Conservation (phyloP, 2,888 invertebrate genomes). For the Thymelicus acteon region DNA sequence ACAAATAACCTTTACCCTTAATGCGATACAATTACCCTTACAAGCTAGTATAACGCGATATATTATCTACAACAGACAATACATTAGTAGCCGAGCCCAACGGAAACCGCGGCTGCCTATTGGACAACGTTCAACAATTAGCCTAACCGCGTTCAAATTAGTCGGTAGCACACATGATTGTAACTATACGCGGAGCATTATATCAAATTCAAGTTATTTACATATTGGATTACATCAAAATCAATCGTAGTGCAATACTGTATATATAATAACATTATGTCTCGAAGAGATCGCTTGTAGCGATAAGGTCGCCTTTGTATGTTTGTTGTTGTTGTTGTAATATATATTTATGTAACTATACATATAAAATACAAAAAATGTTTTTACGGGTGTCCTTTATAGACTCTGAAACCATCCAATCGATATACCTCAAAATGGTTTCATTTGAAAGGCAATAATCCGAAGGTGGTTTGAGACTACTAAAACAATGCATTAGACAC, state of each 20-base stretch:
- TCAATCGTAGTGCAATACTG: neutral
- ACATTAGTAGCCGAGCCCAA: constrained; percentile 23
- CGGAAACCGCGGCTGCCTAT: constrained; percentile 32
- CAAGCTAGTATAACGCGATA: constrained; percentile 16
- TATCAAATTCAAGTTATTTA: constrained; percentile 2
- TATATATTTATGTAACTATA: too few relatives aligned
- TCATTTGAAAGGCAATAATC: too few relatives aligned
- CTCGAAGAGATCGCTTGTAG: neutral
- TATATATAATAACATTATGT: neutral
- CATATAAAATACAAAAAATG: too few relatives aligned
- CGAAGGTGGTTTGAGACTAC: too few relatives aligned
- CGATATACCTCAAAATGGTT: too few relatives aligned
- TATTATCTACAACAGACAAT: constrained; percentile 26
- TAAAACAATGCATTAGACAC: too few relatives aligned
- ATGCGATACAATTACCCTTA: constrained; percentile 22
- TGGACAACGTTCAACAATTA: constrained; percentile 39
- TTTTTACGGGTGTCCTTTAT: too few relatives aligned
- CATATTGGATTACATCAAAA: constrained; percentile 13
- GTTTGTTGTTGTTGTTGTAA: neutral
- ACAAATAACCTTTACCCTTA: constrained; percentile 3
- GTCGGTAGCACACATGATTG: constrained; percentile 27
- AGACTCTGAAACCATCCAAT: too few relatives aligned
- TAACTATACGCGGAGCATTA: constrained; percentile 9
- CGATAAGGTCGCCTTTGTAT: neutral
- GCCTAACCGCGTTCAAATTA: constrained; percentile 31